A percentile compares a stretch with the other conserved stretches of the same genome.
Conservation (phyloP, 2,797 vertebrate genomes). For the Oryzias dopingdopingensis region DNA sequence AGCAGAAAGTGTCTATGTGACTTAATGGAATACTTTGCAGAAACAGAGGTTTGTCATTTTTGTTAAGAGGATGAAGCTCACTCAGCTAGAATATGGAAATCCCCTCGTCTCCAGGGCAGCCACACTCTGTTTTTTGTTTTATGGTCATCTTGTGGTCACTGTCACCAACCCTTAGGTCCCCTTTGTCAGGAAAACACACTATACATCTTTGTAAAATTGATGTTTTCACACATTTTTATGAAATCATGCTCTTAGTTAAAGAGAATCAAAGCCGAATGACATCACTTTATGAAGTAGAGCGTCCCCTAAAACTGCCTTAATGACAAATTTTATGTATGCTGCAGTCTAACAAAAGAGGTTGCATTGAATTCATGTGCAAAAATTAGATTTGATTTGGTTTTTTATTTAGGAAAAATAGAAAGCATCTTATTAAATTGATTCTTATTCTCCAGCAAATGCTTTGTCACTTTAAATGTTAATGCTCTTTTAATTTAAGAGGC, state of each 20-base stretch:
- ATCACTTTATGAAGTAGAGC: constrained; percentile 38
- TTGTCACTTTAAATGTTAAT: no score
- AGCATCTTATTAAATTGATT: no score
- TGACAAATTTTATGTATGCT: constrained; percentile 14
- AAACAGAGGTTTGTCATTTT: constrained; percentile 49
- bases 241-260: constrained; percentile 34
- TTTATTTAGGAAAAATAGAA: no score
- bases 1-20: not conserved
- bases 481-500: no score
- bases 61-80: constrained; percentile 30
- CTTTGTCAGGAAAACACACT: constrained; percentile 22
- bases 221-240: constrained; percentile 29
- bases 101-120: constrained; percentile 30
- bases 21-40: constrained; percentile 2
- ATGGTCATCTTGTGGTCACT: constrained; percentile 28
- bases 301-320: constrained; percentile 8
- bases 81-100: constrained; percentile 32
- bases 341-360: not conserved
- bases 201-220: constrained; percentile 15
- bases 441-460: no score
- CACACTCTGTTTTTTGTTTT: constrained; percentile 40
- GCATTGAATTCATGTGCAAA: not conserved
- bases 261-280: constrained; percentile 19
- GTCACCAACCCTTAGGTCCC: constrained; percentile 29
- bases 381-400: no score